These are phyloP conservation scores for Lycocerus yunnanus DNA, from an alignment of 2,888 invertebrate genomes.

Conservation along the genomic window DNA sequence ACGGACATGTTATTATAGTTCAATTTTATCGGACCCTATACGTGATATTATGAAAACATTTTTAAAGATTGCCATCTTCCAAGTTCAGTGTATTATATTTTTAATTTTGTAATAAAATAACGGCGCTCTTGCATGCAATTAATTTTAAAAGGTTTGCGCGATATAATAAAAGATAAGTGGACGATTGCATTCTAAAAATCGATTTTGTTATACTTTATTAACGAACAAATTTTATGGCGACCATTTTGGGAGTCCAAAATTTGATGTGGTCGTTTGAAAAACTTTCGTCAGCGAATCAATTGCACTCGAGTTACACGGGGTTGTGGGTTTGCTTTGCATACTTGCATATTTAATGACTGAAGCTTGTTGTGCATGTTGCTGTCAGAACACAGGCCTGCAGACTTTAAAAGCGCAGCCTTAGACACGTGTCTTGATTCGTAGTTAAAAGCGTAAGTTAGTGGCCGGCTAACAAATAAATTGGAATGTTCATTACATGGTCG, in stretches of 20 bases:
- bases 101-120: conserved; percentile 55
- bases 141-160: conserved; percentile 56
- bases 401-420: conserved; percentile 25
- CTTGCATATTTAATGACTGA: conserved; percentile 46
- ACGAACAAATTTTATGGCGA: not conserved
- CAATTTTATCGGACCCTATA: conserved; percentile 46
- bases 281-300: conserved; percentile 3
- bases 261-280: not conserved
- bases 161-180: conserved; percentile 57
- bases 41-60: conserved; percentile 46
- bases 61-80: conserved; percentile 40
- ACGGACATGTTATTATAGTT: conserved; percentile 49
- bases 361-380: conserved; percentile 38
- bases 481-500: conserved; percentile 46
- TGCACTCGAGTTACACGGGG: conserved; percentile 19
- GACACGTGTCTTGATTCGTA: conserved; percentile 34
- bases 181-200: conserved; percentile 12
- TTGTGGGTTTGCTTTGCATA: conserved; percentile 40
- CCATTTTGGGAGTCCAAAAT: not conserved
- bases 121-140: conserved; percentile 52
- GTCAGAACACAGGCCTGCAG: conserved; percentile 26
- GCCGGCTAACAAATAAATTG: conserved; percentile 44
- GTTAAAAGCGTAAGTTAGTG: conserved; percentile 44
- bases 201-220: not conserved
- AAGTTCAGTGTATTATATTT: conserved; percentile 45